Percentiles rank a stretch among this genome's conserved stretches.
Conservation (phyloP, 2,888 invertebrate species). For the Diarsia brunnea region DNA sequence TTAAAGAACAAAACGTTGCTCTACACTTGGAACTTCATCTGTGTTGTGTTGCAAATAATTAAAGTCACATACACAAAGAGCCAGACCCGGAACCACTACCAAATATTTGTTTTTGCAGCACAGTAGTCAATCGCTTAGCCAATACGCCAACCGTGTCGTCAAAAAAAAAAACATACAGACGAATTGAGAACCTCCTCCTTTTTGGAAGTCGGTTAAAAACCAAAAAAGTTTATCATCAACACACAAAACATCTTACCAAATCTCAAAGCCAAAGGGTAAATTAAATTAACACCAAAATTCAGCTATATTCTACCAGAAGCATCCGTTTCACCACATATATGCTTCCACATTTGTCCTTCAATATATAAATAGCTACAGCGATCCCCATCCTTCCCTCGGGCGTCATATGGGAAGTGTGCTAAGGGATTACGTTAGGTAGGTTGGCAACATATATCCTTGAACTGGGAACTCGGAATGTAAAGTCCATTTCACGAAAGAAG, state of each 20-base stretch:
- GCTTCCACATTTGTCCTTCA: conserved; percentile 16
- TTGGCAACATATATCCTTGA: conserved; percentile 27
- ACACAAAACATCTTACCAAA: not conserved
- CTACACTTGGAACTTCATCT: not conserved
- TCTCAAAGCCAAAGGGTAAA: not conserved
- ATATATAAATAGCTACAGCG: conserved; percentile 41
- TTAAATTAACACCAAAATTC: conserved; percentile 16
- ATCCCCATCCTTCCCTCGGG: conserved; percentile 25
- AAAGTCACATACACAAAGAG: not conserved
- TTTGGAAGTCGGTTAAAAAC: too few relatives aligned
- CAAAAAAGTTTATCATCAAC: not conserved
- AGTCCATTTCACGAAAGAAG: too few relatives aligned
- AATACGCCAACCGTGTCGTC: not conserved
- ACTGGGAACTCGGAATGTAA: conserved; percentile 4
- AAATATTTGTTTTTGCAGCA: not conserved
- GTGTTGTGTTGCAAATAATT: not conserved
- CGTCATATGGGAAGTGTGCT: conserved; percentile 26
- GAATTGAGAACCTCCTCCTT: too few relatives aligned
- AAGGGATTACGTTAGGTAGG: conserved; percentile 23
- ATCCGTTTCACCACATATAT: not conserved
- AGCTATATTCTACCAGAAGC: conserved; percentile 1
- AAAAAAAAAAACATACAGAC: too few relatives aligned
- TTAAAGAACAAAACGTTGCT: not conserved
- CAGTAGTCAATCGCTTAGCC: not conserved
- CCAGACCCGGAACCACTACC: not conserved